Base-by-base conservation (phyloP, 2,113 vertebrate genomes). In the Scortum barcoo region DNA sequence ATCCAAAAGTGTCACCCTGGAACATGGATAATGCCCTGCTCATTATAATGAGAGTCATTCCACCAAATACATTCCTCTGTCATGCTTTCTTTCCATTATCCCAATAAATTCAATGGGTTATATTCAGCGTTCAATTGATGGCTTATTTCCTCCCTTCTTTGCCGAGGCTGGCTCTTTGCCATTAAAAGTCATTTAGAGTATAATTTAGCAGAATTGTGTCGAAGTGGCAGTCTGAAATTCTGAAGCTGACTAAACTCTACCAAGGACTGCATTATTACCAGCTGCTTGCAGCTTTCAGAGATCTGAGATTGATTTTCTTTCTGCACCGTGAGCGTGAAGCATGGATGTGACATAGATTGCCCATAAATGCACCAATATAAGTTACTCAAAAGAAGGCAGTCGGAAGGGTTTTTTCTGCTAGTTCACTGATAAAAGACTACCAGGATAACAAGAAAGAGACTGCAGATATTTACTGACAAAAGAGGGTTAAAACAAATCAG, bases 161-260 rank as follows among this genome's bases (percentile, higher is more conserved):
- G 48, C 17, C 4, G 16, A 62, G 42, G 33, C 82, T 28, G 53
- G 30, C 71, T 76, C 63, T 71, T 74, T 56, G 48, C 42, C 81
- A 89, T 89, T 85, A 79, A 76, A 71, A 82, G 73, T 71, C 3
- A 82, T 88, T 86, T n/a, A 54, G 26, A 54, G 40, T 67, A 57
- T 67, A 76, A 88, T 92, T 87, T 88, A 57, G 80, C 36, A 50
- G 72, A 72, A 86, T 81, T 80, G 76, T 86, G 54, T 53, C 7
- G 10, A 77, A 76, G 71, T 70, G 57, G 50, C 60, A 56, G 62
- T 38, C 66, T 44, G 62, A 74, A 51, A 70, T 85, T 73, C 73
- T 30, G 5, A 50, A 76, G 57, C 73, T 60, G 74, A 62, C 77
- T 46, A 46, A 81, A 83, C 75, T 91, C 66, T 77, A 72, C 70